A percentile compares a stretch with the other conserved stretches of the same genome.
These are phyloP conservation scores for Bos javanicus DNA, from an alignment of 2,113 vertebrate genomes.

Conservation along the genomic window DNA sequence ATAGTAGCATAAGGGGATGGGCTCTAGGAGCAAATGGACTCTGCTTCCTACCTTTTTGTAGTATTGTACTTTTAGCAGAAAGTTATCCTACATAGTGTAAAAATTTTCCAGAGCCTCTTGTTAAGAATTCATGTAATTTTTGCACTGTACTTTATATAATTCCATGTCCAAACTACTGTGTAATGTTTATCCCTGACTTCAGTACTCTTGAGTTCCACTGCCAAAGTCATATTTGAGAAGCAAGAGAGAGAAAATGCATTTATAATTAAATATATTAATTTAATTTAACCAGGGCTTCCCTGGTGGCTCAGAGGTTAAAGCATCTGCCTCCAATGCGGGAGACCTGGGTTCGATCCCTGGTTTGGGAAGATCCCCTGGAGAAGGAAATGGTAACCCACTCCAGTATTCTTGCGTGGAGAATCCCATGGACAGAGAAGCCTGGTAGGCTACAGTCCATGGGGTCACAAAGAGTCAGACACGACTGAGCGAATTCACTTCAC, in stretches of 20 bases:
- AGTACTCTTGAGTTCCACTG: not conserved
- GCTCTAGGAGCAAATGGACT: not conserved
- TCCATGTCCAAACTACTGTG: not conserved
- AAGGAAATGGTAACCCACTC: no score
- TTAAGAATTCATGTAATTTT: not conserved
- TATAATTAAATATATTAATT: not conserved
- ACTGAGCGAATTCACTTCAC: no score
- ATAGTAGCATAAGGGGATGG: not conserved
- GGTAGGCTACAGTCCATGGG: no score
- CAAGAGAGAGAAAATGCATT: not conserved
- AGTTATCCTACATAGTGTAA: not conserved
- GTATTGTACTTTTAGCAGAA: not conserved
- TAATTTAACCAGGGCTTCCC: no score
- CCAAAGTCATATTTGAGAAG: not conserved
- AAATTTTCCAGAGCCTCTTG: not conserved
- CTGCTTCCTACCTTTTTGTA: not conserved
- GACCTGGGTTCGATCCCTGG: no score
- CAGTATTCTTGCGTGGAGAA: no score
- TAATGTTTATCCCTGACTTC: not conserved
- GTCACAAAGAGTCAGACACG: no score
- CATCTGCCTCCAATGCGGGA: no score
- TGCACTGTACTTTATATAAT: not conserved
- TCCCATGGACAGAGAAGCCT: no score
- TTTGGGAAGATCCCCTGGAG: no score
- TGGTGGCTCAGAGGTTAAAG: no score